Base-by-base conservation (phyloP, 1,140 invertebrate species). In the Drosophila kurseongensis region DNA sequence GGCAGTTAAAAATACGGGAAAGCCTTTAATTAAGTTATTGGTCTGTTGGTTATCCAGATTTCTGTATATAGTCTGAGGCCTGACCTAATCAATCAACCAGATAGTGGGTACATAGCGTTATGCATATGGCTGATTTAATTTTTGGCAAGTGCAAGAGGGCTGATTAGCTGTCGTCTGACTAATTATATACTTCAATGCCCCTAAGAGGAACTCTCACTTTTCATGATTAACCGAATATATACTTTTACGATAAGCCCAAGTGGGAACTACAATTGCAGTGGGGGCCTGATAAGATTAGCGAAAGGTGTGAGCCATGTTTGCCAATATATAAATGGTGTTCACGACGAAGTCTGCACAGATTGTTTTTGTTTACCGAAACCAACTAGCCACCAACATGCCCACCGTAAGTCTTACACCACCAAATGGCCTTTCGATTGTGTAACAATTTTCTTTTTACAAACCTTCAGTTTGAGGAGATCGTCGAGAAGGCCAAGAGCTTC, bases 401-500 rank as follows among this genome's bases (percentile, higher is more conserved):
- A 91, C 85, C 62, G 90, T 91, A 75, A 88, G 90, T 80, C 23
- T 47, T 12, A 40, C 1, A 45, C 23, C 7, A 29, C 7, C 3
- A 18, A 18, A 18, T 18, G 5, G 8, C n/a, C 29, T 4, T n/a
- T 51, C n/a, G 14, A 10, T 18, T 36, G 14, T 50, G 4, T 50
- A n/a, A 29, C 23, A 1, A 23, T 8, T 29, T 14, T 5, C 8
- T n/a, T 9, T 41, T 1, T 16, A 0, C 1, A 32, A 1, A 14
- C 23, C 6, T 10, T 32, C 42, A 91, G 90, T 91, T 91, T 74
- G 90, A 91, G 65, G 90, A 91, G 80, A 91, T 91, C 78, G 90
- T 91, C 61, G 96, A 96, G 63, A 94, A 95, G 63, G 95, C 97
- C 1, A 98, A 97, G 93, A 94, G 94, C 67, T 94, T 98, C 86